These are phyloP conservation scores for Hypercompe scribonia DNA, from an alignment of 2,888 invertebrate species.

Conservation along the genomic window DNA sequence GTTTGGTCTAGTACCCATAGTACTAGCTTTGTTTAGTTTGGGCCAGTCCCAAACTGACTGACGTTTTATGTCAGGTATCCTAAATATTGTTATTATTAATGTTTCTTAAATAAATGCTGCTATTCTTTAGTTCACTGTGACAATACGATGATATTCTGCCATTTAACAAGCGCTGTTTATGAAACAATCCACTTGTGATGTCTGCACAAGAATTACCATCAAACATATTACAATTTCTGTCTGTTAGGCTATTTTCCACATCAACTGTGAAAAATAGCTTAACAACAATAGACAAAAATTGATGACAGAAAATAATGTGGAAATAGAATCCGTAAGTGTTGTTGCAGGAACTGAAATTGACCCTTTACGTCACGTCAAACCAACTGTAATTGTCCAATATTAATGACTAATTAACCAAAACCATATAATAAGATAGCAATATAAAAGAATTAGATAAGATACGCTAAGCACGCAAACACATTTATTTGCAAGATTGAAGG, in stretches of 20 bases:
- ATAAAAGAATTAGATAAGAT: neutral
- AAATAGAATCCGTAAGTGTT: conserved; percentile 35
- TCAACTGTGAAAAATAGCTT: too few species aligned
- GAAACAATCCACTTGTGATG: neutral
- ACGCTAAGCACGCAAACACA: neutral
- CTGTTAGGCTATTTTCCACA: neutral
- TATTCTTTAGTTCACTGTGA: neutral
- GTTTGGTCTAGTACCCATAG: too few species aligned
- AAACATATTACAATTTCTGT: neutral
- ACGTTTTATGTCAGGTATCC: too few species aligned
- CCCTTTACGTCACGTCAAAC: neutral
- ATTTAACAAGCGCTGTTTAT: neutral
- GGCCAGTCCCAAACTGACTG: too few species aligned
- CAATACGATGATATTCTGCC: neutral
- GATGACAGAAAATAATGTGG: too few species aligned
- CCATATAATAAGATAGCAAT: neutral
- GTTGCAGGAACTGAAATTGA: conserved; percentile 4
- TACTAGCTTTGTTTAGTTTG: too few species aligned
- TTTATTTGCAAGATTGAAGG: too few species aligned
- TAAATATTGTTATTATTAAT: too few species aligned
- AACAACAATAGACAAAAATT: too few species aligned
- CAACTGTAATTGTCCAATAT: neutral
- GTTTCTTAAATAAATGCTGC: neutral
- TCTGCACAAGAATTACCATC: neutral
- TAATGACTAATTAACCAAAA: neutral